phyloP scores from a whole-genome alignment of 1,140 invertebrate species.

The Drosophila sucinea region DNA sequence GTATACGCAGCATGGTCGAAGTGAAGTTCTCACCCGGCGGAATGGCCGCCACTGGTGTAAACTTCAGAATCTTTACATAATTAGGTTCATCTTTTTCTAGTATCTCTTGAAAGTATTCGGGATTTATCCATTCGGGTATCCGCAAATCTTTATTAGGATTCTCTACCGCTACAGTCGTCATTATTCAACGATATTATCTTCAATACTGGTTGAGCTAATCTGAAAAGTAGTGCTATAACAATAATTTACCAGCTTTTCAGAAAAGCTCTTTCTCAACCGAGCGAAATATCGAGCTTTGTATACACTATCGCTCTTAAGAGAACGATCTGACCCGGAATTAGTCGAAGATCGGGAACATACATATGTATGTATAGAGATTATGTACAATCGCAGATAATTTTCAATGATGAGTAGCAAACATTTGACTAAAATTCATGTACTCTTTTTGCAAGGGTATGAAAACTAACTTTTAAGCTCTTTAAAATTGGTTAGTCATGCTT shows the following conservation, averaged over 20 bases:
- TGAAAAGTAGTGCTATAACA: not conserved
- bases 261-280: not conserved
- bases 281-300: too few species aligned
- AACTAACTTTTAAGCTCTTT: too few species aligned
- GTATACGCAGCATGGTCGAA: slow-evolving; percentile 64
- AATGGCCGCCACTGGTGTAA: slow-evolving; percentile 67
- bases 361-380: too few species aligned
- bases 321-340: too few species aligned
- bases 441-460: too few species aligned
- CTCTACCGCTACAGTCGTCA: slow-evolving; percentile 15
- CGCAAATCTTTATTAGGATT: slow-evolving; percentile 68
- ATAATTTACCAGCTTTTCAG: not conserved
- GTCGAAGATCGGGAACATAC: too few species aligned
- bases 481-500: too few species aligned
- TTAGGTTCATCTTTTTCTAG: slow-evolving; percentile 80
- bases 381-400: too few species aligned
- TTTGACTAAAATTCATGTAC: too few species aligned
- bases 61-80: slow-evolving; percentile 60
- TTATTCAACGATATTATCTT: not conserved
- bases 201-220: not conserved
- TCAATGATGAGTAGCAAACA: too few species aligned
- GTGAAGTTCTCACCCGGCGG: slow-evolving; percentile 71
- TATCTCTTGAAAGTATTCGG: slow-evolving; percentile 79
- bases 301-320: too few species aligned
- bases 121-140: slow-evolving; percentile 83